phyloP scores from a whole-genome alignment of 2,797 vertebrate genomes.

The Philypnodon macrostomus region DNA sequence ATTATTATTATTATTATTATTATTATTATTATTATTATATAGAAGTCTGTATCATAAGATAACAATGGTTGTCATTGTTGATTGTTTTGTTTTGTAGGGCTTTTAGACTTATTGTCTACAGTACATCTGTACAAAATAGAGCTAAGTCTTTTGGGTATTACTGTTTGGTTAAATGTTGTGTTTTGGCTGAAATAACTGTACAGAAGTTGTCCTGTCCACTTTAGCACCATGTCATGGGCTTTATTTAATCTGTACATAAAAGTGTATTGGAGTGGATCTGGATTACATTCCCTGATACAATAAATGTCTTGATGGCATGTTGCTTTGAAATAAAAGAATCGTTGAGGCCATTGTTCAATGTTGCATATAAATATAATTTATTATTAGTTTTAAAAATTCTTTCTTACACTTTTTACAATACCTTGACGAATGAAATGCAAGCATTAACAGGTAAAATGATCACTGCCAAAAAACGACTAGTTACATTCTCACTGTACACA shows the following conservation, averaged over 20 bases:
- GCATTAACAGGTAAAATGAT: slow-evolving; percentile 83
- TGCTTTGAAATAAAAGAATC: slow-evolving; percentile 23
- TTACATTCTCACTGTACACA: slow-evolving; percentile 84
- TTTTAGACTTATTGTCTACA: slow-evolving; percentile 9
- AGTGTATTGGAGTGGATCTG: slow-evolving; percentile 68
- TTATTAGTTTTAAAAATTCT: slow-evolving; percentile 99
- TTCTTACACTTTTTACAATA: slow-evolving; percentile 99
- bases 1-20: slow-evolving; percentile 1
- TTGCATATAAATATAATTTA: slow-evolving; percentile 99
- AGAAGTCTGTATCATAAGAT: slow-evolving; percentile 4
- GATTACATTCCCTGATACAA: slow-evolving; percentile 83
- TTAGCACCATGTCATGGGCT: slow-evolving; percentile 82
- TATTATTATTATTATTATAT: slow-evolving; percentile 1
- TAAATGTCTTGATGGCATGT: slow-evolving; percentile 15
- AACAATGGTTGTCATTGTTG: no score
- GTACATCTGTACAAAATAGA: slow-evolving; percentile 44
- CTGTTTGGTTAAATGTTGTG: slow-evolving; percentile 51
- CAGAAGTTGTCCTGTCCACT: slow-evolving; percentile 73
- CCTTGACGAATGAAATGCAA: slow-evolving; percentile 91
- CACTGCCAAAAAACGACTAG: slow-evolving; percentile 73
- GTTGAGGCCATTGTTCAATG: slow-evolving; percentile 74
- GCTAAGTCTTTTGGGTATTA: slow-evolving; percentile 36
- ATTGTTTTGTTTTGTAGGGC: slow-evolving; percentile 3
- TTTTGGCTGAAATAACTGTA: slow-evolving; percentile 48
- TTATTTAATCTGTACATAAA: slow-evolving; percentile 85